Evolutionary conservation across 2,113 vertebrate species (phyloP).

Genomic region (Sterna hirundo): DNA sequence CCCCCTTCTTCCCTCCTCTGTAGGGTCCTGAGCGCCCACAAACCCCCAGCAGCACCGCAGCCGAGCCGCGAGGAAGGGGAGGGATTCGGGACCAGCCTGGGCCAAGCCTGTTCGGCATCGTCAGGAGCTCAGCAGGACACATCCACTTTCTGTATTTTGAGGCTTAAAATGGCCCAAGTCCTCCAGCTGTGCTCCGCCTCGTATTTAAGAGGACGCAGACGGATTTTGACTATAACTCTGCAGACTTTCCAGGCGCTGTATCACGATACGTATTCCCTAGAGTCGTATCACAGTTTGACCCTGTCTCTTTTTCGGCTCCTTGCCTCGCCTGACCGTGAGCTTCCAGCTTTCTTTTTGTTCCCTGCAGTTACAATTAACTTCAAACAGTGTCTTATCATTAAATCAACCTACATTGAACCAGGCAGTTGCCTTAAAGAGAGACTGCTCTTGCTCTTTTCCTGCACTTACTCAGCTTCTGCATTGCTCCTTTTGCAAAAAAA

Average conservation of each 20-base stretch:
- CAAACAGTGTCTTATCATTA: slow-evolving; percentile 19
- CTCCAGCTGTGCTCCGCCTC: neutral
- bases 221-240: neutral
- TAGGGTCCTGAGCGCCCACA: neutral
- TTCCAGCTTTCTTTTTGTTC: neutral
- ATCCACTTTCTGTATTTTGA: neutral
- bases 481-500: neutral
- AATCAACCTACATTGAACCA: slow-evolving; percentile 3
- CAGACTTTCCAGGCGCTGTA: neutral
- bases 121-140: neutral
- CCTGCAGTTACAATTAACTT: slow-evolving; percentile 1
- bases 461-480: neutral
- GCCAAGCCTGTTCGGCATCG: neutral
- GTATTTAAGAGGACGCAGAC: neutral
- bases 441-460: neutral
- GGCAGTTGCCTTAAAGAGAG: neutral
- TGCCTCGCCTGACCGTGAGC: neutral
- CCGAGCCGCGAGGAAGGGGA: neutral
- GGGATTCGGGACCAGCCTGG: neutral
- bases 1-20: neutral
- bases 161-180: neutral
- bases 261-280: neutral
- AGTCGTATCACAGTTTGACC: neutral
- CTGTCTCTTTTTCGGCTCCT: neutral
- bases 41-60: neutral